A percentile compares a stretch with the other conserved stretches of the same genome.
phyloP scores from a whole-genome alignment of 2,113 vertebrate genomes.

The Neomonachus schauinslandi region DNA sequence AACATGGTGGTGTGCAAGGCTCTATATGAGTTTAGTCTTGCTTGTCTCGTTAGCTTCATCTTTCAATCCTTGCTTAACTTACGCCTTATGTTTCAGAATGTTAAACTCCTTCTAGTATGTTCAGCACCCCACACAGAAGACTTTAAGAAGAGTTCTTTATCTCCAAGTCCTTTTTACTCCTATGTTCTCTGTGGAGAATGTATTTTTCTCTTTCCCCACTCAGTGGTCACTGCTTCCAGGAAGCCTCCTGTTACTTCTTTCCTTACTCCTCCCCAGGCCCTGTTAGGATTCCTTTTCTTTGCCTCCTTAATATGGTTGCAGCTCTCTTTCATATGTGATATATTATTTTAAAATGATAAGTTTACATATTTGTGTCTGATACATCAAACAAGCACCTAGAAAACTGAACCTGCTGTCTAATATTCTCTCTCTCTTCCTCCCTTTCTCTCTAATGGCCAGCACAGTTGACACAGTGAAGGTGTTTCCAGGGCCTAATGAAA shows the following conservation, averaged over 20 bases:
- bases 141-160: background rate
- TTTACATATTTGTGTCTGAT: background rate
- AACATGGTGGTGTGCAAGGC: background rate
- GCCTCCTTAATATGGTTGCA: background rate
- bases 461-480: slow-evolving; percentile 46
- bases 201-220: background rate
- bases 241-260: background rate
- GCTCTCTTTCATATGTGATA: background rate
- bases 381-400: background rate
- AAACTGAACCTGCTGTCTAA: background rate
- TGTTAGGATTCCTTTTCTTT: background rate
- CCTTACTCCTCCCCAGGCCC: background rate
- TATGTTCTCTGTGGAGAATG: background rate
- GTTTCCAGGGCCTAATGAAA: slow-evolving; percentile 55
- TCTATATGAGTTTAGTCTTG: background rate
- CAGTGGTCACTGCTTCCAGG: background rate
- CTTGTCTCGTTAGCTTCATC: background rate
- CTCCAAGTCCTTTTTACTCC: background rate
- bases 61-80: background rate
- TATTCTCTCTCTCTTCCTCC: background rate
- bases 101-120: background rate
- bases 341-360: background rate
- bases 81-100: background rate
- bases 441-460: background rate
- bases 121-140: background rate